phyloP scores from a whole-genome alignment of 1,140 invertebrate species.

The Tetraneura akinire region DNA sequence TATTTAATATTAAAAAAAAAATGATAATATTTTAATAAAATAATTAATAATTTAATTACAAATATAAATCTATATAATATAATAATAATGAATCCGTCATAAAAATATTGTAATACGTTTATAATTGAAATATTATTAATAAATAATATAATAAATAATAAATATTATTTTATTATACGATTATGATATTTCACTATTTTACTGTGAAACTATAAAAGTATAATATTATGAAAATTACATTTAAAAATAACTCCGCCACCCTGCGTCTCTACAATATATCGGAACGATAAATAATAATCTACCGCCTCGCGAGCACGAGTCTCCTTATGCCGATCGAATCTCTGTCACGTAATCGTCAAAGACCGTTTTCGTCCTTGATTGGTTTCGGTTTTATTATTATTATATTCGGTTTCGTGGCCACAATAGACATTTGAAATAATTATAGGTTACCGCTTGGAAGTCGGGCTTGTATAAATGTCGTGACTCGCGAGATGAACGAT shows the following conservation, averaged over 20 bases:
- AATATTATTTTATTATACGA: too few relatives aligned
- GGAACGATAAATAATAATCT: conserved; percentile 23
- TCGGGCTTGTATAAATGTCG: conserved; percentile 33
- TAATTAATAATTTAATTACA: too few relatives aligned
- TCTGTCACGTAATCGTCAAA: conserved; percentile 50
- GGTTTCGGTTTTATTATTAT: conserved; percentile 46
- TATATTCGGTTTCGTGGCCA: conserved; percentile 34
- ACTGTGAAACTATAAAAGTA: conserved; percentile 1
- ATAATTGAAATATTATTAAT: too few relatives aligned
- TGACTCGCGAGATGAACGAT: conserved; percentile 40
- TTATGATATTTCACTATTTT: background rate
- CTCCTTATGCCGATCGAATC: conserved; percentile 27
- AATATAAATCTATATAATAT: too few relatives aligned
- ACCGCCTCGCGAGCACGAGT: conserved; percentile 23
- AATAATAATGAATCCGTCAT: too few relatives aligned
- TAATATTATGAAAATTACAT: conserved; percentile 14
- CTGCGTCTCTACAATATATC: background rate
- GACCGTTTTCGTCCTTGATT: conserved; percentile 48
- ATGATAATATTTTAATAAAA: too few relatives aligned
- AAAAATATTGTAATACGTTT: too few relatives aligned
- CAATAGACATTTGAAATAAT: conserved; percentile 43
- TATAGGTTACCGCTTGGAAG: conserved; percentile 40
- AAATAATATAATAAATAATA: too few relatives aligned
- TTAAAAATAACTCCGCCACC: background rate
- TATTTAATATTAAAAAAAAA: too few relatives aligned